These are phyloP conservation scores for Mesocricetus auratus DNA, from an alignment of 2,113 vertebrate genomes.

Conservation along the genomic window DNA sequence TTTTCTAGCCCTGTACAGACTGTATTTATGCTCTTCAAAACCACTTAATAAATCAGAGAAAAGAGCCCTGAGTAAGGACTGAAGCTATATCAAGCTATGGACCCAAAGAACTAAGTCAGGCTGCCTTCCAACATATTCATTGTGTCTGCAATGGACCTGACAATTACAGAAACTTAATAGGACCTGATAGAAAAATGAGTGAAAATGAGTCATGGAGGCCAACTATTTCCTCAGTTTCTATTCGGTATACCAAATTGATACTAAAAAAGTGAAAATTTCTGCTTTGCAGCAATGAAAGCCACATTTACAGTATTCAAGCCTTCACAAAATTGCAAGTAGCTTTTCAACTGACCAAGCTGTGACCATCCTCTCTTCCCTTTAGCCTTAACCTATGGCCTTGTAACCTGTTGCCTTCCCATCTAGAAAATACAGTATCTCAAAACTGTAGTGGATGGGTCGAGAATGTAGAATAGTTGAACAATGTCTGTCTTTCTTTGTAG, in stretches of 20 bases:
- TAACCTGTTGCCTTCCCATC: neutral
- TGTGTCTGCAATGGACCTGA: slow-evolving; percentile 22
- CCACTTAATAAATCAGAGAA: slow-evolving; percentile 65
- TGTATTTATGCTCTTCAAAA: slow-evolving; percentile 46
- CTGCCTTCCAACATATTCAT: slow-evolving; percentile 44
- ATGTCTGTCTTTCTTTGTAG: neutral
- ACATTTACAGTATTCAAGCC: neutral
- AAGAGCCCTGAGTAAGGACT: neutral
- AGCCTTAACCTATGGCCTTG: neutral
- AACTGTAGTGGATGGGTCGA: neutral
- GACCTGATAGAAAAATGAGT: slow-evolving; percentile 51
- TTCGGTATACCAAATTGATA: neutral
- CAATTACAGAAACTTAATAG: neutral
- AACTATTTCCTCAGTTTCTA: neutral
- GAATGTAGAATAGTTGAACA: neutral
- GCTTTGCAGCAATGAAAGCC: slow-evolving; percentile 4
- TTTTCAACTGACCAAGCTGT: neutral
- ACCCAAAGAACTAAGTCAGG: neutral
- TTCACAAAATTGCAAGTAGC: neutral
- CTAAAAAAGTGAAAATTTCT: neutral
- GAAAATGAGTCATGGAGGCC: neutral
- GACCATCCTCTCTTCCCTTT: neutral
- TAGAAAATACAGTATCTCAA: neutral
- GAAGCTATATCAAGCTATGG: slow-evolving; percentile 1
- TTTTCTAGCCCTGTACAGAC: neutral